Conservation (phyloP, 2,797 vertebrate species). For the Carapus acus region DNA sequence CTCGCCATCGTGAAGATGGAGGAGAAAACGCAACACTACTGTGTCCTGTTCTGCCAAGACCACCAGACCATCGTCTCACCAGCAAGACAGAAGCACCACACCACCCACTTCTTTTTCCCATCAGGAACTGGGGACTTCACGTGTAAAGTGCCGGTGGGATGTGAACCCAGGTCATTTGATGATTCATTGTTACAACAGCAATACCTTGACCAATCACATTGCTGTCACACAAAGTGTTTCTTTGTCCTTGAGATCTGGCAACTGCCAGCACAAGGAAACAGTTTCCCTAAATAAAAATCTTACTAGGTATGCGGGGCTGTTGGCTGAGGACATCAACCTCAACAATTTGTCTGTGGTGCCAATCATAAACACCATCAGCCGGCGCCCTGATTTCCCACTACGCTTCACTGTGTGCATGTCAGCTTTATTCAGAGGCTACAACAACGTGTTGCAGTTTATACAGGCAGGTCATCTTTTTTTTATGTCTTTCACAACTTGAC, state of each 20-base stretch:
- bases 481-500: no score
- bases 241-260: no score
- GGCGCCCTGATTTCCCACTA: neutral
- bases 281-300: neutral
- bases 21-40: neutral
- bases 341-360: neutral
- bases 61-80: neutral
- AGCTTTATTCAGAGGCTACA: constrained; percentile 2
- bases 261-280: no score
- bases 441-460: no score
- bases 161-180: neutral
- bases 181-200: neutral
- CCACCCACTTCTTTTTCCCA: neutral
- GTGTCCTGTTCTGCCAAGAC: neutral
- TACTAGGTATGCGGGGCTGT: constrained; percentile 4
- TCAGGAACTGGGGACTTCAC: constrained; percentile 3
- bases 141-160: constrained; percentile 1
- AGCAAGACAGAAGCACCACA: neutral
- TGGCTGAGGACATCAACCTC: neutral
- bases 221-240: no score
- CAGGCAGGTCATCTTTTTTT: no score
- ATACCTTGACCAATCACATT: no score
- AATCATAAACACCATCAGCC: neutral
- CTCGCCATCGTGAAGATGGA: neutral
- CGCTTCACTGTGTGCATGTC: constrained; percentile 7